A percentile compares a stretch with the other conserved stretches of the same genome.
Evolutionary conservation across 2,113 vertebrate genomes (phyloP).

Genomic region (Oxyura jamaicensis): DNA sequence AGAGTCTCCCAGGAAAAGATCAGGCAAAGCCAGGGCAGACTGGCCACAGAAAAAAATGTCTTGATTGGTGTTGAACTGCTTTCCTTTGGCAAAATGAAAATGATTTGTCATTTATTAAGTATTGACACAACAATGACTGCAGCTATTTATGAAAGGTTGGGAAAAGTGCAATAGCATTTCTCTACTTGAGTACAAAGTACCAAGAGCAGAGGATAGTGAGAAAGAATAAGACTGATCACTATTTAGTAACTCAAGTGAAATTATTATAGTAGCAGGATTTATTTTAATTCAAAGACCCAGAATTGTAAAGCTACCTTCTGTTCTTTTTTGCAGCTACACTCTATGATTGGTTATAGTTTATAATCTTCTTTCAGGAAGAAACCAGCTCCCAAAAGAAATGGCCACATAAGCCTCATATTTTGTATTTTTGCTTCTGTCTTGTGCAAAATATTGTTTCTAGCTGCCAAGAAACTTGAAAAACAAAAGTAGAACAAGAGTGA

Average conservation of each 20-base stretch:
- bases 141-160: background rate
- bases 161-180: background rate
- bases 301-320: background rate
- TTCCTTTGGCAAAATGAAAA: background rate
- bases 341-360: background rate
- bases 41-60: background rate
- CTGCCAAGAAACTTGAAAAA: background rate
- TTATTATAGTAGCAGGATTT: background rate
- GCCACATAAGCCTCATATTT: background rate
- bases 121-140: background rate
- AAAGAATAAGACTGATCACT: background rate
- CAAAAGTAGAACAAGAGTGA: background rate
- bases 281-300: background rate
- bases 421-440: background rate
- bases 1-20: background rate
- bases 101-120: background rate
- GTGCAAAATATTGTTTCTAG: background rate
- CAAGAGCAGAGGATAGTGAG: background rate
- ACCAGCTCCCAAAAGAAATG: background rate
- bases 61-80: background rate
- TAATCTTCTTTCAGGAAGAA: conserved; percentile 2
- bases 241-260: background rate
- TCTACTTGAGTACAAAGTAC: background rate
- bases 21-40: background rate
- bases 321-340: background rate